Base-by-base conservation (phyloP, 2,113 vertebrate genomes). In the Corythoichthys haematopterus region DNA sequence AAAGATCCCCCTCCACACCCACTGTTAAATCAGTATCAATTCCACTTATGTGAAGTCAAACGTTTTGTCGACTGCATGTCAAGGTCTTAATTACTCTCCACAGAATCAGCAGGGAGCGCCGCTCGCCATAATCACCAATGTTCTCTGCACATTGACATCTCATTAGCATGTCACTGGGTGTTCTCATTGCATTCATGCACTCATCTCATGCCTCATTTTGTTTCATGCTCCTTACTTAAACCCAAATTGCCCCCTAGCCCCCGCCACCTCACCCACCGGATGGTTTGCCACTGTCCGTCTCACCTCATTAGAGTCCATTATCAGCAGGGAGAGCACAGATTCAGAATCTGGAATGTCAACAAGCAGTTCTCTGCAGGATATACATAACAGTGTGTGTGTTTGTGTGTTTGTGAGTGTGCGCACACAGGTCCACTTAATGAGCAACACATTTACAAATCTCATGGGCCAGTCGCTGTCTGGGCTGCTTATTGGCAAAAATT, bases 71-170 rank as follows among this genome's bases (percentile, higher is more conserved):
- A 60, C 38, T 80, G 66, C 78, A 78, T 85, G 71, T 78, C 69
- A 78, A 75, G 78, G 57, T 60, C 66, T 85, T 78, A 67, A 81
- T 87, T 87, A 83, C 33, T 6, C 6, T 6, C 70, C 75, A 72
- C 14, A 35, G 57, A 77, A 72, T 72, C 40, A 67, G 3, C 47
- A 0, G 35, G 58, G 73, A 78, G 62, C 65, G 57, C 46, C 72
- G 74, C 78, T 87, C 70, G 75, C 85, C 76, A 78, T 81, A 82
- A 85, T 88, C 74, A 81, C 80, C 68, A 82, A 83, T 84, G 80
- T 85, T 89, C 75, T 78, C 75, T 84, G 77, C 80, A 75, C 75
- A 72, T 72, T 86, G 68, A 89, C 81, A 90, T 91, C 87, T 84
- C 80, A 87, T 91, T 85, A 83, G 16, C 53, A 72, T 74, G 70